Evolutionary conservation across 2,888 invertebrate species (phyloP).

Genomic region (Morpho helenor): DNA sequence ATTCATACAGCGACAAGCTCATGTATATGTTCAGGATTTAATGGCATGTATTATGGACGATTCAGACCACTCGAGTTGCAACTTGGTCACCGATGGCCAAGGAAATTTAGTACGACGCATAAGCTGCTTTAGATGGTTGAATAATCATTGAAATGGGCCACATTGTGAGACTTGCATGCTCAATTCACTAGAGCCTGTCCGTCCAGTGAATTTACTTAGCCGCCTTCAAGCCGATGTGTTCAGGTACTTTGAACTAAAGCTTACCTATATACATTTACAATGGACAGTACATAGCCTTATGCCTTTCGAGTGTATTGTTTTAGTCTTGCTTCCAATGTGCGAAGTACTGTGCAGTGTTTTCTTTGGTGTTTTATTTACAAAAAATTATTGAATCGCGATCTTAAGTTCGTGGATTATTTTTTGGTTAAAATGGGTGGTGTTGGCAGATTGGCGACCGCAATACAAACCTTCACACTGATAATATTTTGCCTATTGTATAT

Average conservation of each 20-base stretch:
- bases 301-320: too few species aligned
- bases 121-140: conserved; percentile 54
- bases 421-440: too few species aligned
- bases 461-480: too few species aligned
- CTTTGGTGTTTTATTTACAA: too few species aligned
- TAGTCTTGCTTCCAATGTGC: not conserved
- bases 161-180: conserved; percentile 40
- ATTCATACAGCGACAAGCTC: conserved; percentile 18
- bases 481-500: too few species aligned
- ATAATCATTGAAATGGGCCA: conserved; percentile 49
- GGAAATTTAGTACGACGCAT: conserved; percentile 37
- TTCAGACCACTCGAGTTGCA: conserved; percentile 27
- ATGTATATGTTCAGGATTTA: conserved; percentile 22
- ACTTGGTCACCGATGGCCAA: conserved; percentile 33
- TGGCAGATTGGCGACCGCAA: too few species aligned
- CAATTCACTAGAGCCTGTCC: conserved; percentile 37
- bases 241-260: conserved; percentile 3
- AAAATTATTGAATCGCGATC: too few species aligned
- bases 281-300: too few species aligned
- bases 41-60: conserved; percentile 28
- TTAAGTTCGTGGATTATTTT: too few species aligned
- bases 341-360: too few species aligned
- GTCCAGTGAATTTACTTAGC: conserved; percentile 34
- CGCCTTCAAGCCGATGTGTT: conserved; percentile 14
- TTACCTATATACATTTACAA: not conserved